Evolutionary conservation across 2,888 invertebrate genomes (phyloP).

Genomic region (Steinernema scapterisci): DNA sequence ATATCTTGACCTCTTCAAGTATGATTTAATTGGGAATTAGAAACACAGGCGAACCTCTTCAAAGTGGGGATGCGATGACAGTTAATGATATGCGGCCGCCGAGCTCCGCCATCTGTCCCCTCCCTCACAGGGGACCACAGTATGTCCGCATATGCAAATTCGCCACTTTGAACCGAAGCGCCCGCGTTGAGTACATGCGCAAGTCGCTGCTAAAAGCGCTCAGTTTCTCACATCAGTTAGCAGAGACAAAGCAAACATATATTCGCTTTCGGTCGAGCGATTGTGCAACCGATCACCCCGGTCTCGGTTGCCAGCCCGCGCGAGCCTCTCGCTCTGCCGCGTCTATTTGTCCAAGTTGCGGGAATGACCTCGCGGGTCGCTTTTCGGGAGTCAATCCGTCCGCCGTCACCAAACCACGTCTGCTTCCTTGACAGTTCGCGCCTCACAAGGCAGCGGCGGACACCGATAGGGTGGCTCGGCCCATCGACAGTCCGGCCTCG

Average conservation of each 20-base stretch:
- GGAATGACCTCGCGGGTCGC: constrained; percentile 18
- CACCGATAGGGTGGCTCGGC: too few relatives aligned
- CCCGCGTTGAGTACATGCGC: neutral
- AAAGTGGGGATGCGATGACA: constrained; percentile 17
- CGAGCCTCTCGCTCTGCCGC: neutral
- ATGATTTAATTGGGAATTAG: constrained; percentile 23
- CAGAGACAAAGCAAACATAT: constrained; percentile 9
- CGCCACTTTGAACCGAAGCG: neutral
- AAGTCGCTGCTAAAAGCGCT: neutral
- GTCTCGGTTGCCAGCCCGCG: neutral
- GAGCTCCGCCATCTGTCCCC: constrained; percentile 11
- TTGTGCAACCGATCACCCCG: constrained; percentile 3
- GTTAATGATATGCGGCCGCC: constrained; percentile 24
- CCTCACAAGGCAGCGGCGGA: too few relatives aligned
- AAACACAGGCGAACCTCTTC: neutral
- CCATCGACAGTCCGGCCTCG: too few relatives aligned
- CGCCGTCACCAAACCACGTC: neutral
- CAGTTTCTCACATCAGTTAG: constrained; percentile 2
- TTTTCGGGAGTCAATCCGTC: neutral
- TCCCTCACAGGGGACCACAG: neutral
- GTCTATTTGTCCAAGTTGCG: constrained; percentile 16
- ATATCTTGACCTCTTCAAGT: constrained; percentile 18
- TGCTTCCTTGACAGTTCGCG: neutral
- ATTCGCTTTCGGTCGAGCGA: neutral
- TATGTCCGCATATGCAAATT: constrained; percentile 21